Evolutionary conservation across 2,888 invertebrate species (phyloP).

Genomic region (Trissolcus japonicus): DNA sequence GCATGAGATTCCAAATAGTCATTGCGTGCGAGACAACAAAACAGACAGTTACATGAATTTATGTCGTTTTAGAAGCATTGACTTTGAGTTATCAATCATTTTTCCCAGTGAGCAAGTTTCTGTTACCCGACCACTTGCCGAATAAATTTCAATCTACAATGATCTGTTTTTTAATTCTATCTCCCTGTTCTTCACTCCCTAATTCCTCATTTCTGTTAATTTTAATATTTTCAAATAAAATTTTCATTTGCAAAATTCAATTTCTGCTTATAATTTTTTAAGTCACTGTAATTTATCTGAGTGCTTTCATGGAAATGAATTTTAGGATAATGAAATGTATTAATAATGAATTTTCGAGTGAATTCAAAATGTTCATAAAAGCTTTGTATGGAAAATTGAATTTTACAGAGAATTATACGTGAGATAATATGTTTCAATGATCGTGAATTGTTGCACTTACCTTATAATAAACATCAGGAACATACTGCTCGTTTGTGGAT

Average conservation of each 20-base stretch:
- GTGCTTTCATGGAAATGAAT: neutral
- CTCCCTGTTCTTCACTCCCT: too few species aligned
- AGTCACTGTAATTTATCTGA: too few species aligned
- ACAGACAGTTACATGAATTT: slow-evolving; percentile 45
- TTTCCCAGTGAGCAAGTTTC: slow-evolving; percentile 61
- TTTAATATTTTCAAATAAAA: neutral
- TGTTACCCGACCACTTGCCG: slow-evolving; percentile 57
- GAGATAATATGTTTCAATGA: too few species aligned
- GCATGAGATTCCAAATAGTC: slow-evolving; percentile 55
- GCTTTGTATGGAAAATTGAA: too few species aligned
- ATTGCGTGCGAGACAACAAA: slow-evolving; percentile 49
- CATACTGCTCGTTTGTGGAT: slow-evolving; percentile 94
- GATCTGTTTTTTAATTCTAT: slow-evolving; percentile 28
- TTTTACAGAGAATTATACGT: too few species aligned
- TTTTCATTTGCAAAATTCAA: too few species aligned
- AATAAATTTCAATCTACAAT: slow-evolving; percentile 59
- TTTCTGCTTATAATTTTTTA: too few species aligned
- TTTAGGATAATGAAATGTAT: neutral
- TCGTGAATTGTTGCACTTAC: slow-evolving; percentile 77
- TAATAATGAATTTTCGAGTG: neutral
- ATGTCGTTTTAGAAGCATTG: slow-evolving; percentile 70
- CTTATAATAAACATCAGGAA: slow-evolving; percentile 99
- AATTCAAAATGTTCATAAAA: neutral
- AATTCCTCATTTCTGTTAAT: neutral
- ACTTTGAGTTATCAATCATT: slow-evolving; percentile 73